phyloP scores from a whole-genome alignment of 2,797 vertebrate species.

The Chelmon rostratus region DNA sequence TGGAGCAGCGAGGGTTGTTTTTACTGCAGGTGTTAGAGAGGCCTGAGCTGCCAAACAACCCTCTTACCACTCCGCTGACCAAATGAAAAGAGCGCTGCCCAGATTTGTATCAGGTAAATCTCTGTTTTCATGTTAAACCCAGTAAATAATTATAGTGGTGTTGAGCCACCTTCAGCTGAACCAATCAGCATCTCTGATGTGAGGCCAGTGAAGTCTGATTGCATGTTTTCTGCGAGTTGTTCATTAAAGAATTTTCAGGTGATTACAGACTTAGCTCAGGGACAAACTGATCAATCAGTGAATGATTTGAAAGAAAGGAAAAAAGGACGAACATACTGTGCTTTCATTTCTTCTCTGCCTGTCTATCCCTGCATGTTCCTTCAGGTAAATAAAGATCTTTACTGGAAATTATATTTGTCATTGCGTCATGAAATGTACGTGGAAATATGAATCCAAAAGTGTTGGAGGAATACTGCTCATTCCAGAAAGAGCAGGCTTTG shows the following conservation, averaged over 20 bases:
- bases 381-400: neutral
- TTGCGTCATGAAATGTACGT: neutral
- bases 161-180: conserved; percentile 50
- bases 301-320: neutral
- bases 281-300: conserved; percentile 19
- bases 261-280: neutral
- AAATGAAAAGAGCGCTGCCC: conserved; percentile 48
- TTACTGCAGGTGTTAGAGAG: conserved; percentile 76
- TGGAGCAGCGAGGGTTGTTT: conserved; percentile 57
- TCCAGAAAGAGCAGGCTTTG: neutral
- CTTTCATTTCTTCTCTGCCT: neutral
- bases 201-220: conserved; percentile 58
- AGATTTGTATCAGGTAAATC: conserved; percentile 57
- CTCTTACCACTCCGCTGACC: conserved; percentile 39
- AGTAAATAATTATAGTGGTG: conserved; percentile 36
- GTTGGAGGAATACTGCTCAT: neutral
- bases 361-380: neutral
- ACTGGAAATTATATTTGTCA: neutral
- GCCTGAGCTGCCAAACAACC: conserved; percentile 59
- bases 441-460: neutral
- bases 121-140: conserved; percentile 54
- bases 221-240: conserved; percentile 30
- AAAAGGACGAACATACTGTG: neutral
- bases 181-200: conserved; percentile 66
- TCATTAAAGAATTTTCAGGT: neutral